Conservation (phyloP, 2,113 vertebrate species). For the Dicaeum eximium region DNA sequence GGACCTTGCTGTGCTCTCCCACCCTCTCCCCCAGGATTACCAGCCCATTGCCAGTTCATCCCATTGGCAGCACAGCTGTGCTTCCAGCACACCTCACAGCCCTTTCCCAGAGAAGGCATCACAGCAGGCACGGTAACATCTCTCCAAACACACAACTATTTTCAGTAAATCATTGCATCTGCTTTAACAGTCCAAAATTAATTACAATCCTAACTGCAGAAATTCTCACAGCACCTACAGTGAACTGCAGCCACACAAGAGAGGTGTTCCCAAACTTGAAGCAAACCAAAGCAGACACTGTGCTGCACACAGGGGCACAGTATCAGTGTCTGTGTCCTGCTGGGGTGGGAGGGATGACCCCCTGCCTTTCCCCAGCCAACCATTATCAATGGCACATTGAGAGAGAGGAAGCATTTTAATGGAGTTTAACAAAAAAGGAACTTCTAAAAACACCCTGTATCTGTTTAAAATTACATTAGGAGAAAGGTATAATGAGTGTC, state of each 20-base stretch:
- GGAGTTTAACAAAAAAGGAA: not conserved
- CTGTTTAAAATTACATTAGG: not conserved
- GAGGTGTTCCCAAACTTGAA: not conserved
- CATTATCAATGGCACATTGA: not conserved
- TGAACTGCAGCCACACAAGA: not conserved
- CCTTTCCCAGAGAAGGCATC: not conserved
- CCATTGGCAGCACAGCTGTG: not conserved
- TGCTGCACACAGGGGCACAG: not conserved
- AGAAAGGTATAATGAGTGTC: not conserved
- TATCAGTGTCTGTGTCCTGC: not conserved
- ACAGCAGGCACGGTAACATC: not conserved
- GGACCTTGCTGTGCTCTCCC: not conserved
- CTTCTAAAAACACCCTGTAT: not conserved
- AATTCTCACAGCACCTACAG: not conserved
- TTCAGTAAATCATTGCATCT: not conserved
- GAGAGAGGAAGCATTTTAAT: not conserved
- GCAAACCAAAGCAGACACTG: not conserved
- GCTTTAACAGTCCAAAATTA: not conserved
- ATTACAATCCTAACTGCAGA: not conserved
- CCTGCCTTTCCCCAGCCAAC: not conserved
- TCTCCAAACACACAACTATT: not conserved
- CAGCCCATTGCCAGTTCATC: not conserved
- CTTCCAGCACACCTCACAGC: not conserved
- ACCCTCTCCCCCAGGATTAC: not conserved
- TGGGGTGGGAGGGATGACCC: fast-evolving